These are phyloP conservation scores for Strix uralensis DNA, from an alignment of 2,113 vertebrate genomes.

Conservation along the genomic window DNA sequence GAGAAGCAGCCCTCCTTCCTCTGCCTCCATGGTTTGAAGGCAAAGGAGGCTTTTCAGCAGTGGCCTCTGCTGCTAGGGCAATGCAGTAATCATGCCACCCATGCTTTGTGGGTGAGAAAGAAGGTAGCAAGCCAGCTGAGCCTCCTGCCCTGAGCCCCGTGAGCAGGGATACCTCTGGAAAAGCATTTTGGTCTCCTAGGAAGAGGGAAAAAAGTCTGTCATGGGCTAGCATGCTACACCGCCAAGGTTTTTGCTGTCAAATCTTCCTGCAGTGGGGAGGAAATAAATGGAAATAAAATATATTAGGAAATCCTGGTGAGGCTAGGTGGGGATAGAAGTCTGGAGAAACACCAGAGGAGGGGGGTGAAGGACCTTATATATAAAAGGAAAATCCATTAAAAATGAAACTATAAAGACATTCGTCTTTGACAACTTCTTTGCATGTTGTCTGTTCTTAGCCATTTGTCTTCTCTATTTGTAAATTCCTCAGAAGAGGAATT, in stretches of 20 bases:
- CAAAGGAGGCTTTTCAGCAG: not conserved
- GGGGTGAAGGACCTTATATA: not conserved
- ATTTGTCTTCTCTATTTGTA: conserved; percentile 46
- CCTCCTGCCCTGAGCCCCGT: fast-evolving
- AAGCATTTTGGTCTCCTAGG: not conserved
- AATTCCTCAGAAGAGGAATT: conserved; percentile 21
- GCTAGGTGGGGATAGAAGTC: not conserved
- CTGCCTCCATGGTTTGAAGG: fast-evolving
- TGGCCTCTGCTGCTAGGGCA: not conserved
- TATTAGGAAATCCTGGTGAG: not conserved
- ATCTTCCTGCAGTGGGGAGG: not conserved
- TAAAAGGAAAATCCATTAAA: conserved; percentile 13
- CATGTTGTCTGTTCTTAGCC: conserved; percentile 3
- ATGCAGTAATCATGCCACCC: fast-evolving
- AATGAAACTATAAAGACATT: conserved; percentile 7
- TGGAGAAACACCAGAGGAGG: not conserved
- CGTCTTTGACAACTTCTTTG: conserved; percentile 17
- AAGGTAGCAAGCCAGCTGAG: not conserved
- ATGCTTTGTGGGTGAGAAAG: not conserved
- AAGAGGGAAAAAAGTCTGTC: not conserved
- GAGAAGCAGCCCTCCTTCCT: not conserved
- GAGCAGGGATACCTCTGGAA: not conserved
- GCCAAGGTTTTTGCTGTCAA: not conserved
- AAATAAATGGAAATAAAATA: not conserved
- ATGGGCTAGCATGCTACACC: not conserved